Conservation (phyloP, 2,113 vertebrate species). For the Psophia crepitans region DNA sequence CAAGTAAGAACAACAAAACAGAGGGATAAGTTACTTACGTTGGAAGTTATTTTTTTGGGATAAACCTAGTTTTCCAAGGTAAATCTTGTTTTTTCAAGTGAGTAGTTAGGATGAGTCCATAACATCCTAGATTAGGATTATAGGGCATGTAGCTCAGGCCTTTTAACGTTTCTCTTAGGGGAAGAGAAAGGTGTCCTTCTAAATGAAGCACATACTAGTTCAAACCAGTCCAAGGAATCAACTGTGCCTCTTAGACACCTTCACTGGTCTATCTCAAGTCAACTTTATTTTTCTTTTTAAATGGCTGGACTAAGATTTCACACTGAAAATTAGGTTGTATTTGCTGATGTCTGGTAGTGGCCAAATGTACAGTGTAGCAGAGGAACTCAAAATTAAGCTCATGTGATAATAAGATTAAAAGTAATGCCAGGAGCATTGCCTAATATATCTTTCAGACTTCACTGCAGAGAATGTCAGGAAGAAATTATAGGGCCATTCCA, state of each 20-base stretch:
- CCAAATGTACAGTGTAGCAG: not conserved
- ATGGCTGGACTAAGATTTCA: not conserved
- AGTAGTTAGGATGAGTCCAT: not conserved
- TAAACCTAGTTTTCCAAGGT: not conserved
- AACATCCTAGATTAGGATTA: not conserved
- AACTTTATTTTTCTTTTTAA: not conserved
- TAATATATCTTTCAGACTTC: not conserved
- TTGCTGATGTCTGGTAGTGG: not conserved
- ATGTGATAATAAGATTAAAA: not conserved
- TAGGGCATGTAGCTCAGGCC: not conserved
- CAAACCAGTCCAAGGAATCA: not conserved
- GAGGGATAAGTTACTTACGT: not conserved
- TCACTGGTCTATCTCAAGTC: not conserved
- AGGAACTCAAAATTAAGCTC: not conserved
- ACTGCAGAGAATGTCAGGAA: not conserved
- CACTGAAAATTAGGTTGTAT: not conserved
- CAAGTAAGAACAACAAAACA: not conserved
- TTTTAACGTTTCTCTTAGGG: not conserved
- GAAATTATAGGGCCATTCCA: not conserved
- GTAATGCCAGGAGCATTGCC: not conserved
- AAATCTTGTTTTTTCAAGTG: not conserved
- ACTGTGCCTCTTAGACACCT: not conserved
- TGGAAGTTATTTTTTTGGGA: not conserved
- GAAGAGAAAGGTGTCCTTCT: not conserved
- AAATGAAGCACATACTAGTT: not conserved